A percentile compares a stretch with the other conserved stretches of the same genome.
phyloP scores from a whole-genome alignment of 2,797 vertebrate genomes.

The Cottoperca gobio region DNA sequence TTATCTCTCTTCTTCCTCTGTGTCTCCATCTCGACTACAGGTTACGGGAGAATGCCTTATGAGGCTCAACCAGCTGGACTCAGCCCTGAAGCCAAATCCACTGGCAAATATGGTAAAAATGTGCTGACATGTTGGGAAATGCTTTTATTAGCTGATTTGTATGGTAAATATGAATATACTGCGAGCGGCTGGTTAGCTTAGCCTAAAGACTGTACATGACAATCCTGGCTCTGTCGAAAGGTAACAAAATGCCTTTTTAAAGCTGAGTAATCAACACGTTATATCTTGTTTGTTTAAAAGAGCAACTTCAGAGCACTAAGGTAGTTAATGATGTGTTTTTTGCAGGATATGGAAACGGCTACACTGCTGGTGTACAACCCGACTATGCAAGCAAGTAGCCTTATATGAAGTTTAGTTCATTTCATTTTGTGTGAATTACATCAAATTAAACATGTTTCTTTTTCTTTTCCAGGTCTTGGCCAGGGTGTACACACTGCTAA shows the following conservation, averaged over 20 bases:
- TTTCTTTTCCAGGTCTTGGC: conserved; percentile 54
- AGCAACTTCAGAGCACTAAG: neutral
- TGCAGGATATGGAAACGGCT: conserved; percentile 60
- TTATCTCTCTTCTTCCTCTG: neutral
- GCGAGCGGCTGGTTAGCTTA: neutral
- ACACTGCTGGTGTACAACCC: conserved; percentile 65
- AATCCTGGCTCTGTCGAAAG: too few species aligned
- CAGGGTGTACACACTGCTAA: conserved; percentile 56
- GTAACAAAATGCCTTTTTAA: too few species aligned
- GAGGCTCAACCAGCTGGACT: conserved; percentile 65
- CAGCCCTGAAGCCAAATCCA: conserved; percentile 49
- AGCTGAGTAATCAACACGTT: too few species aligned
- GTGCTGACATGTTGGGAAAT: neutral
- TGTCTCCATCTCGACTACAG: conserved; percentile 43
- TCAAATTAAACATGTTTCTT: neutral
- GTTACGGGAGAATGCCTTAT: conserved; percentile 72
- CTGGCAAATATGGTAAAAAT: conserved; percentile 60
- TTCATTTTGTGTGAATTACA: neutral
- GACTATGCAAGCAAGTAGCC: conserved; percentile 60
- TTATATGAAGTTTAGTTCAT: neutral
- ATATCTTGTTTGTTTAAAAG: too few species aligned
- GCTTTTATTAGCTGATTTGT: neutral
- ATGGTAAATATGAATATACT: neutral
- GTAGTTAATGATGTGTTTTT: neutral
- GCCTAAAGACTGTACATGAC: neutral